Conservation (phyloP, 1,140 invertebrate species). For the Oreohelix idahoensis region DNA sequence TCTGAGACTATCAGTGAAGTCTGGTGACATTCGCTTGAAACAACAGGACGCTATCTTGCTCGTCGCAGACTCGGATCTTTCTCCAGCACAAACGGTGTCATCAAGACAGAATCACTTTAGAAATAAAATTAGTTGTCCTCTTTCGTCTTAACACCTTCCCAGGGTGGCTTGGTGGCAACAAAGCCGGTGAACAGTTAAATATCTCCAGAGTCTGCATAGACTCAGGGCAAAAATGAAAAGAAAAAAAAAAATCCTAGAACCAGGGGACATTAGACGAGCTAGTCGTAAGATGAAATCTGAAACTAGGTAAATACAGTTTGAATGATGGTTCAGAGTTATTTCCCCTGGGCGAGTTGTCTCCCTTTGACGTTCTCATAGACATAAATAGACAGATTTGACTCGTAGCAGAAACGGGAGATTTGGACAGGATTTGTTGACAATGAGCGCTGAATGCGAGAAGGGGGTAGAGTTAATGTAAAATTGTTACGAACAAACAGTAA, state of each 20-base stretch:
- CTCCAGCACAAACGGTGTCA: no score
- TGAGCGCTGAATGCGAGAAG: background rate
- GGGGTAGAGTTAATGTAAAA: no score
- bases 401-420: background rate
- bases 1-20: no score
- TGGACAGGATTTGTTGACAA: background rate
- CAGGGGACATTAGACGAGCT: background rate
- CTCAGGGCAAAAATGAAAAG: background rate
- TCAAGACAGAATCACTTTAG: background rate
- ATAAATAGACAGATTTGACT: background rate
- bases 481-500: no score
- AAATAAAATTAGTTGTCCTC: background rate
- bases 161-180: background rate
- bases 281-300: background rate
- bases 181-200: no score
- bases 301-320: slow-evolving; percentile 21
- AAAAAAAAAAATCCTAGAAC: no score
- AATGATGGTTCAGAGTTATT: slow-evolving; percentile 4
- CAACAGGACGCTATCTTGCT: no score
- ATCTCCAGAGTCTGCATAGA: background rate
- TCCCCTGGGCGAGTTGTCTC: background rate
- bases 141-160: background rate
- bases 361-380: background rate
- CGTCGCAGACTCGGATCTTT: no score
- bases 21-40: no score